phyloP scores from a whole-genome alignment of 1,140 invertebrate genomes.

The Achatina immaculata region DNA sequence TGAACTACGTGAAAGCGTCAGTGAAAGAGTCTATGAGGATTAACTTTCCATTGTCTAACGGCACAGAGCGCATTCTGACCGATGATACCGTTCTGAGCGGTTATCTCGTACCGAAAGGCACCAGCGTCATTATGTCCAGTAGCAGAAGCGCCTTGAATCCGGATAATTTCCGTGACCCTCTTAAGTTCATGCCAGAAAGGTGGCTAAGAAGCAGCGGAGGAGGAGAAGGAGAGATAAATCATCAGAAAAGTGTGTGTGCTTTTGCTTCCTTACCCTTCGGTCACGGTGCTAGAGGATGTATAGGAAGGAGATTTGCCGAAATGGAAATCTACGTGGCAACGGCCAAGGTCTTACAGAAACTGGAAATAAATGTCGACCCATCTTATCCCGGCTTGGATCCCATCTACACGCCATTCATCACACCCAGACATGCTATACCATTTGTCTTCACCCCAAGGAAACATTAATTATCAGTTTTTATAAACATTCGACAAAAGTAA shows the following conservation, averaged over 20 bases:
- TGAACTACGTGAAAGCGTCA: conserved; percentile 25
- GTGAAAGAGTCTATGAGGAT: conserved; percentile 35
- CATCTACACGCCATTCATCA: conserved; percentile 30
- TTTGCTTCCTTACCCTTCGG: conserved; percentile 81
- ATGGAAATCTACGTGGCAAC: conserved; percentile 85
- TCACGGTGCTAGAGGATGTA: conserved; percentile 87
- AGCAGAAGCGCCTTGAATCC: conserved; percentile 9
- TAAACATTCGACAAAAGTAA: background rate
- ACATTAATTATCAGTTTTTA: too few species aligned
- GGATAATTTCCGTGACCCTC: background rate
- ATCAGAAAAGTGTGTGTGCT: background rate
- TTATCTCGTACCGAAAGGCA: conserved; percentile 22
- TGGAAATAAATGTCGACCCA: background rate
- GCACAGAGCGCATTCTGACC: conserved; percentile 17
- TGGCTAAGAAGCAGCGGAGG: conserved; percentile 4
- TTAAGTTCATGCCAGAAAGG: conserved; percentile 7
- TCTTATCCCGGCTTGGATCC: background rate
- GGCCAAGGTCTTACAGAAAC: conserved; percentile 74
- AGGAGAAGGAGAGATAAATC: background rate
- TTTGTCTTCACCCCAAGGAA: conserved; percentile 12
- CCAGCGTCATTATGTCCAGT: conserved; percentile 33
- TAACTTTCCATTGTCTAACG: conserved; percentile 28
- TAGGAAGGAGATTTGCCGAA: conserved; percentile 87
- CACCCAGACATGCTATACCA: conserved; percentile 1
- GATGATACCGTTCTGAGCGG: conserved; percentile 23